Conservation (phyloP, 2,113 vertebrate genomes). For the Elaphurus davidianus region DNA sequence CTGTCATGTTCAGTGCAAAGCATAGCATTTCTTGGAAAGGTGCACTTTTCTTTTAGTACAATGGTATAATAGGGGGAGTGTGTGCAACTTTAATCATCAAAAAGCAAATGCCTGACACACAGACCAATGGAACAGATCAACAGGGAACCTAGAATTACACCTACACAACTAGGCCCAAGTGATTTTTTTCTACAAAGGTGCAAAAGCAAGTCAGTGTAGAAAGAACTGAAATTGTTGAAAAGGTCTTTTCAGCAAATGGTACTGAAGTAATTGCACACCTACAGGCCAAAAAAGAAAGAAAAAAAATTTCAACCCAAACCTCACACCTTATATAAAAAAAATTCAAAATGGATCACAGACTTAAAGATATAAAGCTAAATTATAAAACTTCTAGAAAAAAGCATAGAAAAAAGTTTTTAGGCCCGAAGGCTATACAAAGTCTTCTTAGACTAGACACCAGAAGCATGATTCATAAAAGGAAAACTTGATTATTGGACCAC, state of each 20-base stretch:
- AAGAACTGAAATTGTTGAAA: not conserved
- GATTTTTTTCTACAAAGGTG: not conserved
- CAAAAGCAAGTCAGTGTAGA: not conserved
- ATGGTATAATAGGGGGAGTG: not conserved
- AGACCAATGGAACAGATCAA: not conserved
- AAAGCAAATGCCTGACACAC: not conserved
- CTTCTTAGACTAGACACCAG: not conserved
- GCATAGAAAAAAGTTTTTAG: not conserved
- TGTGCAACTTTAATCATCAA: not conserved
- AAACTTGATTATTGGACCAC: not conserved
- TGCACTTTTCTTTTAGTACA: not conserved
- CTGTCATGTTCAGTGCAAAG: not conserved
- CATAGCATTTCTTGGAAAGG: not conserved
- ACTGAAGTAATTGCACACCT: not conserved
- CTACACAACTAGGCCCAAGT: not conserved
- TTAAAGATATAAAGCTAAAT: not conserved
- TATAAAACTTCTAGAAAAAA: not conserved
- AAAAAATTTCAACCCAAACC: not conserved
- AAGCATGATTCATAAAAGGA: not conserved
- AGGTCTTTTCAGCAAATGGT: not conserved
- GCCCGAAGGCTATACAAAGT: not conserved
- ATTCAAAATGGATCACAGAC: not conserved
- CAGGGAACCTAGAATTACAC: not conserved
- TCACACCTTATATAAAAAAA: not conserved
- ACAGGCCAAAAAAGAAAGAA: not conserved